Conservation (phyloP, 2,888 invertebrate species). For the Sepioteuthis lessoniana region DNA sequence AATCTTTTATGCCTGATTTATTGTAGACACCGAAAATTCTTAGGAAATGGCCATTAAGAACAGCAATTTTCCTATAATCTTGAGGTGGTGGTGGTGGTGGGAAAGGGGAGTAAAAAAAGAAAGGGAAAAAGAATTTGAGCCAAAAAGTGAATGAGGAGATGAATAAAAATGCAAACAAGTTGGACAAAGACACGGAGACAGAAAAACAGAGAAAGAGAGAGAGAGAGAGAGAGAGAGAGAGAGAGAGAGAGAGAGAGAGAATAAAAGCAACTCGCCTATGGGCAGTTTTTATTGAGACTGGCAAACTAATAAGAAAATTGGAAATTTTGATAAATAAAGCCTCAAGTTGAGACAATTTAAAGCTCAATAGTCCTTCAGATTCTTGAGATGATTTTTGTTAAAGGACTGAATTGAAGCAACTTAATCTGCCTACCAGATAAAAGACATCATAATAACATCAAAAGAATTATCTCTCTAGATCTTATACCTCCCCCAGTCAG, state of each 20-base stretch:
- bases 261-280: too few species aligned
- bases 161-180: neutral
- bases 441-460: too few species aligned
- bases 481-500: too few species aligned
- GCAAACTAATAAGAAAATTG: too few species aligned
- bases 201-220: neutral
- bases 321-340: too few species aligned
- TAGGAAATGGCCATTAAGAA: slow-evolving; percentile 33
- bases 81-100: neutral
- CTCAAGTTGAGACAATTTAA: too few species aligned
- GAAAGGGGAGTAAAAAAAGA: neutral
- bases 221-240: neutral
- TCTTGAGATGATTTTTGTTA: too few species aligned
- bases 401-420: too few species aligned
- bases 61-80: neutral
- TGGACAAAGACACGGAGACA: neutral
- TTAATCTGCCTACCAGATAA: too few species aligned
- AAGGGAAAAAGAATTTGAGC: neutral
- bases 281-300: too few species aligned
- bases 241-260: neutral
- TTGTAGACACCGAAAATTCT: slow-evolving; percentile 1
- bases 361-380: too few species aligned
- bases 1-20: neutral
- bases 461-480: too few species aligned
- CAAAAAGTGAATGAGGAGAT: neutral